A percentile compares a stretch with the other conserved stretches of the same genome.
These are phyloP conservation scores for Varecia variegata DNA, from an alignment of 2,797 vertebrate genomes.

Conservation along the genomic window DNA sequence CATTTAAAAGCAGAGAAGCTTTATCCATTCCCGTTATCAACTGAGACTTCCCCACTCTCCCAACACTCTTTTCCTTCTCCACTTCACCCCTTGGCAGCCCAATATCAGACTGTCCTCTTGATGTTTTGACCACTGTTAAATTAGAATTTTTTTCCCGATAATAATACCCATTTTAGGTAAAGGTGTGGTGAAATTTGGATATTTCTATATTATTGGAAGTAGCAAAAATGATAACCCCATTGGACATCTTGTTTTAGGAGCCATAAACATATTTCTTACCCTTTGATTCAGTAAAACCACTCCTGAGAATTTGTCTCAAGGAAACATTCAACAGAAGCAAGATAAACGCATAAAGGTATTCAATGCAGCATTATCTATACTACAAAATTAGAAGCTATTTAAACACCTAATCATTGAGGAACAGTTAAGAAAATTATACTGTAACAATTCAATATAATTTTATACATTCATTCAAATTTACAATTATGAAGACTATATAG, in stretches of 20 bases:
- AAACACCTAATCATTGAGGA: slow-evolving; percentile 57
- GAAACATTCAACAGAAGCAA: slow-evolving; percentile 12
- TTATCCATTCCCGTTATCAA: not conserved
- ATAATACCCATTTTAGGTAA: not conserved
- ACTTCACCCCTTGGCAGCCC: not conserved
- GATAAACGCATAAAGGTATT: slow-evolving; percentile 49
- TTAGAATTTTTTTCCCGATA: not conserved
- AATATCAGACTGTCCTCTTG: not conserved
- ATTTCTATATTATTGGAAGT: not conserved
- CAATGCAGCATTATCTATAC: slow-evolving; percentile 22
- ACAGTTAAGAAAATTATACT: slow-evolving; percentile 59
- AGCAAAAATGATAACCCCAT: not conserved
- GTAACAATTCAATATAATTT: slow-evolving; percentile 65
- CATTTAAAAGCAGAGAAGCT: not conserved
- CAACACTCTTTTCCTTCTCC: not conserved
- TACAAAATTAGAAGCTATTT: slow-evolving; percentile 70
- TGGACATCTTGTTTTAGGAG: slow-evolving; percentile 19
- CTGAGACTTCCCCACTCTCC: not conserved
- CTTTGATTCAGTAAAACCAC: slow-evolving; percentile 32
- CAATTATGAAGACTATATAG: slow-evolving; percentile 59
- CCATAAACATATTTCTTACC: not conserved
- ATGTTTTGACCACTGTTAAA: not conserved
- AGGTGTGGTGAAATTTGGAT: not conserved
- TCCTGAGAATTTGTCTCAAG: slow-evolving; percentile 15
- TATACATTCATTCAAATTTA: slow-evolving; percentile 66